Evolutionary conservation across 2,888 invertebrate species (phyloP), one percentile per base, ranked within the genome.

Genomic region (Drosophila buzzatii): DNA sequence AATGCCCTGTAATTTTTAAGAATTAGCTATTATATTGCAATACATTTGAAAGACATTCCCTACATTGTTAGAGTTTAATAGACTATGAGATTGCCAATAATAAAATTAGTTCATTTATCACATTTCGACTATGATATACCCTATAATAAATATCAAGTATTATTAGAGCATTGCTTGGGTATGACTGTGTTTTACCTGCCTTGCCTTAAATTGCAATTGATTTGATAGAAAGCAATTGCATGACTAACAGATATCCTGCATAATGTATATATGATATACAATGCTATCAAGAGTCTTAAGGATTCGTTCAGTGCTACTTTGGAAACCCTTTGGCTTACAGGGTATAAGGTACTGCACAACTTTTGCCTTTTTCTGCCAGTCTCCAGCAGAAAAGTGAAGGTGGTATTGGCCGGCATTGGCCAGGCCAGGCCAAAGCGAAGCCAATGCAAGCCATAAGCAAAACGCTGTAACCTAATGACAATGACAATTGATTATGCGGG

Each of bases 401-500:
- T 82, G 82, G 72, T 27, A 27, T 49, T 70, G n/a, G 63, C 51
- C 55, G 39, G 61, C 69, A 84, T 87, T 82, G 69, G 67, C 69
- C 59, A 82, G 4, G 33, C 18, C 52, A 20, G 20, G 52, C 52
- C 47, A 31, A 70, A 49, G 23, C 47, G 41, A n/a, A 41, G 41
- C 41, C 41, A 41, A 41, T 41, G 41, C 55, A 37, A 33, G 47
- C 31, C 44, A 35, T 53, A 42, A 20, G 52, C 55, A 62, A 59
- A 53, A 3, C 37, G 64, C 57, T 61, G 31, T 73, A 81, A 71
- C 71, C 77, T 86, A 89, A 86, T 89, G 86, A 76, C 84, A 89
- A 87, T 85, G 84, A 85, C 84, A 89, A 85, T 89, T 85, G 82
- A 75, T 73, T 84, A 71, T 78, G 84, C 86, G 71, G 84, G 86